Base-by-base conservation (phyloP, 2,113 vertebrate genomes). In the Chrysemys picta region DNA sequence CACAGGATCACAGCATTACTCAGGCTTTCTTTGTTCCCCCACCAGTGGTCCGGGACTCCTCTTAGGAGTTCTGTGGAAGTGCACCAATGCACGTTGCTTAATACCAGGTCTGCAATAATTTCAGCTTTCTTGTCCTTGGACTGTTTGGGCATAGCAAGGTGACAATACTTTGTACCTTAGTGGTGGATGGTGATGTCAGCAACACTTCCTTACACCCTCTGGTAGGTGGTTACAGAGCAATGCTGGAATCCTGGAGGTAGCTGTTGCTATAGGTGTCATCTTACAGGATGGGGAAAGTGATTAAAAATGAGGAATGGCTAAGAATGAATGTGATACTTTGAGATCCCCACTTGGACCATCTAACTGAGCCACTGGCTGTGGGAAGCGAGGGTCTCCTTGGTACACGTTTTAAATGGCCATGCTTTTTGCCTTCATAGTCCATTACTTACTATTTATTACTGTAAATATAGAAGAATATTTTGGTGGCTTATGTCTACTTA, bases 161-260 rank as follows among this genome's bases (percentile, higher is more conserved):
- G 25, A 10, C 56, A 25, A 24, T 57, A 54, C 53, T 54, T 22
- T 56, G 22, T 13, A 31, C 27, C 31, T 65, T 65, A 14, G 31
- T 35, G 47, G 82, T 50, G 45, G 49, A 35, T 65, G 31, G 62
- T 35, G 62, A 31, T 65, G 14, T 11, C 27, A 7, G 17, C 38
- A 38, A 45, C 27, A 56, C 53, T 80, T 31, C 12, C 75, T 81
- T 1, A 1, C 17, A 22, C 31, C 7, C 3, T 65, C 27, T 31
- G 27, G 54, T 54, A 82, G 49, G 12, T 82, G 75, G 35, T 78
- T 7, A 11, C 49, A 42, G 54, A 22, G 38, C 38, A 56, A 0
- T 0, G 9, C 31, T 31, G 78, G 5, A 17, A 16, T 69, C 29
- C 76, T 0, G 0, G 31, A 1, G 25, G 69, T 0, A 4, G 50